These are phyloP conservation scores for Halcyon leucocephala DNA, from an alignment of 2,797 vertebrate genomes.

Conservation along the genomic window DNA sequence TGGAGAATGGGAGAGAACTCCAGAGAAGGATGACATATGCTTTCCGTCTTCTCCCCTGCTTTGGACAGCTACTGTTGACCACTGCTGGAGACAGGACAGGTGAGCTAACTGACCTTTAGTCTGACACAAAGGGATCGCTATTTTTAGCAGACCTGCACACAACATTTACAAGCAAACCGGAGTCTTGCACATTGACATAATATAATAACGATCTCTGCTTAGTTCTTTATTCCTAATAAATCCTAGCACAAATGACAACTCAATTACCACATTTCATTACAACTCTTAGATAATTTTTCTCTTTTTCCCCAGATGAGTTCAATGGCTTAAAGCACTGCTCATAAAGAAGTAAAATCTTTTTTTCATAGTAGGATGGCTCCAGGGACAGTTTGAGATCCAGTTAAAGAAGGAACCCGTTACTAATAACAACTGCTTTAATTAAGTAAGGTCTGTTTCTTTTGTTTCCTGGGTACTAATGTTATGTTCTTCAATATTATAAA, in stretches of 20 bases:
- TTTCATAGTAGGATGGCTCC: not conserved
- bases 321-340: conserved; percentile 22
- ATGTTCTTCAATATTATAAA: not conserved
- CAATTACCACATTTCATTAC: conserved; percentile 46
- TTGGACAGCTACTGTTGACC: not conserved
- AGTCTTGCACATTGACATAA: conserved; percentile 2
- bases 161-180: conserved; percentile 5
- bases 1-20: not conserved
- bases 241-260: conserved; percentile 46
- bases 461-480: not conserved
- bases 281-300: conserved; percentile 33
- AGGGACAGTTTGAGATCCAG: not conserved
- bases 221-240: conserved; percentile 49
- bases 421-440: conserved; percentile 10
- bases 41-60: not conserved
- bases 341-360: not conserved
- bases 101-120: not conserved
- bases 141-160: not conserved
- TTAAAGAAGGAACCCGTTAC: not conserved
- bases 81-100: not conserved
- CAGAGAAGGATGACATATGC: not conserved
- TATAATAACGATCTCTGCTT: conserved; percentile 3
- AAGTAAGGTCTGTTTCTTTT: not conserved
- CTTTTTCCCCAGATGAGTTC: conserved; percentile 7
- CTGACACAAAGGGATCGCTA: not conserved